phyloP scores from a whole-genome alignment of 2,888 invertebrate species.

The Acanthosepion pharaonis region DNA sequence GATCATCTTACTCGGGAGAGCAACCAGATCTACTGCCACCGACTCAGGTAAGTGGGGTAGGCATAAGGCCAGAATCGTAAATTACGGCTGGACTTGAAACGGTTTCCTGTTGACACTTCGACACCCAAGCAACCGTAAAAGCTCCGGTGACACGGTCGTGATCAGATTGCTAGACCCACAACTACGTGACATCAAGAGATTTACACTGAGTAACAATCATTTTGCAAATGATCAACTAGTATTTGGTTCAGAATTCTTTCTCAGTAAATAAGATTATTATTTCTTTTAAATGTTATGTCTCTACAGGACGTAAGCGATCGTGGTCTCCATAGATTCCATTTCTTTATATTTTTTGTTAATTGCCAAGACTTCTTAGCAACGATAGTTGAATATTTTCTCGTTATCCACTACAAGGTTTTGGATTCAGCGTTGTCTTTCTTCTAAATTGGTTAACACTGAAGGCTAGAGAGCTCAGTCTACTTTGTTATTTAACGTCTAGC shows the following conservation, averaged over 20 bases:
- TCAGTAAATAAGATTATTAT: background rate
- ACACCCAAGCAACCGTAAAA: constrained; percentile 33
- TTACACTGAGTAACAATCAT: background rate
- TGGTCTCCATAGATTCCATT: too few relatives aligned
- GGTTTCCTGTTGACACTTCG: background rate
- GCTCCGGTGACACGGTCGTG: background rate
- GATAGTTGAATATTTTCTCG: too few relatives aligned
- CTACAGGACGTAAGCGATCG: too few relatives aligned
- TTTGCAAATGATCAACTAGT: background rate
- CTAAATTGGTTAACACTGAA: too few relatives aligned
- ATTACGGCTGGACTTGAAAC: background rate
- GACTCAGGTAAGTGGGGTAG: background rate
- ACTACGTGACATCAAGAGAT: background rate
- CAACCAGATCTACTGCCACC: background rate
- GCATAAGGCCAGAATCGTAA: background rate
- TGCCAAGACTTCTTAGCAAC: too few relatives aligned
- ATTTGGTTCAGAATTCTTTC: background rate
- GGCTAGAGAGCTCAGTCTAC: too few relatives aligned
- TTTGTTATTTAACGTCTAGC: too few relatives aligned
- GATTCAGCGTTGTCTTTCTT: too few relatives aligned
- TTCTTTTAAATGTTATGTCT: too few relatives aligned
- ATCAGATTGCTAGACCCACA: background rate
- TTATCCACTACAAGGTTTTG: too few relatives aligned
- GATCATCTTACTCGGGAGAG: background rate
- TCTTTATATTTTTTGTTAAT: too few relatives aligned